A percentile compares a stretch with the other conserved stretches of the same genome.
Conservation (phyloP, 2,113 vertebrate genomes). For the Turdus rufiventris region DNA sequence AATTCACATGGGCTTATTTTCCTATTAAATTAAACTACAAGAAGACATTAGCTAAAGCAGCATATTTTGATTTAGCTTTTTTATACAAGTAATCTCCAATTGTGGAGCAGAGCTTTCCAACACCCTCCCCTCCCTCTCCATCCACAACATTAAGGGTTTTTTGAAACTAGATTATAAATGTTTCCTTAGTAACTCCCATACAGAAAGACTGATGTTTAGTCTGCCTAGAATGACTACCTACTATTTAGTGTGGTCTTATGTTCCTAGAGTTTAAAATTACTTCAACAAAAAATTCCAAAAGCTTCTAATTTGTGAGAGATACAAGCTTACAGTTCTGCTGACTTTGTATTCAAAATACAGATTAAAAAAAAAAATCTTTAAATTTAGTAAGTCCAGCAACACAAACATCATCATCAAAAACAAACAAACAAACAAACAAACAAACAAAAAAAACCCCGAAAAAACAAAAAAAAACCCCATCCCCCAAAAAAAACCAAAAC, state of each 20-base stretch:
- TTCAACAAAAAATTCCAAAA: neutral
- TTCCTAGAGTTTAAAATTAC: neutral
- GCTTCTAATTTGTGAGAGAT: neutral
- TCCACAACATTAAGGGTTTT: neutral
- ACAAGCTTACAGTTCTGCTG: neutral
- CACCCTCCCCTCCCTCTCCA: neutral
- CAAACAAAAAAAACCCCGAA: neutral
- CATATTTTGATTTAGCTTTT: neutral
- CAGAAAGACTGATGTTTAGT: neutral
- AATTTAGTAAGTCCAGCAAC: neutral
- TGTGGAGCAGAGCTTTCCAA: neutral
- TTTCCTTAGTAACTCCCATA: neutral
- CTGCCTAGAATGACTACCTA: neutral
- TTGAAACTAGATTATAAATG: neutral
- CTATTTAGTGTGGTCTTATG: neutral
- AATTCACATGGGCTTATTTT: neutral
- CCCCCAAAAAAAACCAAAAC: neutral
- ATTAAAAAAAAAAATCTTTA: neutral
- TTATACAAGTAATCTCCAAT: neutral
- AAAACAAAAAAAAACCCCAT: neutral
- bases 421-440: neutral
- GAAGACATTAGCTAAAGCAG: neutral
- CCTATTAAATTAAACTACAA: neutral
- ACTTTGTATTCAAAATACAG: neutral
- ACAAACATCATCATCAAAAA: neutral